phyloP scores from a whole-genome alignment of 2,113 vertebrate species.

The Saguinus midas region DNA sequence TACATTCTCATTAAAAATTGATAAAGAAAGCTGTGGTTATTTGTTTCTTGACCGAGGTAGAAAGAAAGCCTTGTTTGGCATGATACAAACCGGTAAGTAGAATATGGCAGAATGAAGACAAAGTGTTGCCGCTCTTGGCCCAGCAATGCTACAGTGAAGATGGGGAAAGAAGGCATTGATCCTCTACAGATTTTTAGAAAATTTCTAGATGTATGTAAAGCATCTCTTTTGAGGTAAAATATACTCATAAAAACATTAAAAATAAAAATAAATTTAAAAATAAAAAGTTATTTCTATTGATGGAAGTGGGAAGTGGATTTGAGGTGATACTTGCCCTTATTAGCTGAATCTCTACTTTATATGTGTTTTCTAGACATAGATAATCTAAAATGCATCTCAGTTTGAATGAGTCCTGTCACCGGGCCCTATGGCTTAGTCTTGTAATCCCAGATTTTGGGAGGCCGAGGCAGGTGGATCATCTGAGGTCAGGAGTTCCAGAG shows the following conservation, averaged over 20 bases:
- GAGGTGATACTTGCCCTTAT: neutral
- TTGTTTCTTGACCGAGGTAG: neutral
- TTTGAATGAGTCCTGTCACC: neutral
- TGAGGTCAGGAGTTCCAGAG: too few relatives aligned
- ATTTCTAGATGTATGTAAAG: neutral
- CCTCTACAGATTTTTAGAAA: neutral
- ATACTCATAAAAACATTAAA: too few relatives aligned
- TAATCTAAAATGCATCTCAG: conserved; percentile 25
- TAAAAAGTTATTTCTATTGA: neutral
- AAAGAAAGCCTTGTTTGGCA: neutral
- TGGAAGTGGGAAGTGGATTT: neutral
- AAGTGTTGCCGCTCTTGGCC: accelerated
- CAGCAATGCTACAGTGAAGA: neutral
- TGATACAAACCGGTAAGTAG: neutral
- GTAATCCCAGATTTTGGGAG: too few relatives aligned
- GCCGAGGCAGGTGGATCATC: too few relatives aligned
- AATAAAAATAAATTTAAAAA: too few relatives aligned
- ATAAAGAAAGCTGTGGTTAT: neutral
- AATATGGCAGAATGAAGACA: neutral
- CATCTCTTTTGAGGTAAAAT: too few relatives aligned
- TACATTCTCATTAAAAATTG: neutral
- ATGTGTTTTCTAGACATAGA: conserved; percentile 14
- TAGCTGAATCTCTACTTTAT: neutral
- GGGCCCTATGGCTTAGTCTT: too few relatives aligned
- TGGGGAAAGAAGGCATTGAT: neutral